These are phyloP conservation scores for Ctenochaetus hawaiiensis DNA, from an alignment of 2,797 vertebrate genomes.

Conservation along the genomic window DNA sequence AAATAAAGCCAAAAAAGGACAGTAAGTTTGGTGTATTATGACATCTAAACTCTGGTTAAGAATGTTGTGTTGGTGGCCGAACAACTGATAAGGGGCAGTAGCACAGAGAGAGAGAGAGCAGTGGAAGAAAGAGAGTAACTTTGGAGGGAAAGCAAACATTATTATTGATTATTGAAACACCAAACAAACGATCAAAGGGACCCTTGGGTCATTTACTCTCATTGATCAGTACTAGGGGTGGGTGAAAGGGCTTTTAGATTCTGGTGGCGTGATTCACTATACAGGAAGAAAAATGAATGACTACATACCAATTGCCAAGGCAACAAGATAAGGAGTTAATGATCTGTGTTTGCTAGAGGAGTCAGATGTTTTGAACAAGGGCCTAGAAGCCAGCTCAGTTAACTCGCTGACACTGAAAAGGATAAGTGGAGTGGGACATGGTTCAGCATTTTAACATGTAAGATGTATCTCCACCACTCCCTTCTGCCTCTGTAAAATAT, in stretches of 20 bases:
- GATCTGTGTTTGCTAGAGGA: slow-evolving; percentile 71
- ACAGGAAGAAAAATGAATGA: slow-evolving; percentile 67
- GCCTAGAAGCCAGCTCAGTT: slow-evolving; percentile 33
- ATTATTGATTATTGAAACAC: slow-evolving; percentile 66
- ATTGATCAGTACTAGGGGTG: slow-evolving; percentile 65
- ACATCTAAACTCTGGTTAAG: slow-evolving; percentile 25
- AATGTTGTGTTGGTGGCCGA: slow-evolving; percentile 19
- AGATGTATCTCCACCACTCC: slow-evolving; percentile 49
- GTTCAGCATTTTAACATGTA: slow-evolving; percentile 38
- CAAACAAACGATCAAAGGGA: slow-evolving; percentile 71
- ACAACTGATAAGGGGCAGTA: slow-evolving; percentile 22
- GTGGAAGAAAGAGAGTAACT: slow-evolving; percentile 18
- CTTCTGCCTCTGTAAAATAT: slow-evolving; percentile 72
- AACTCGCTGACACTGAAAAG: slow-evolving; percentile 36
- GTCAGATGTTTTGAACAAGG: slow-evolving; percentile 59
- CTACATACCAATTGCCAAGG: slow-evolving; percentile 55
- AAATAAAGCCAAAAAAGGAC: background rate
- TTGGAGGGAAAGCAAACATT: slow-evolving; percentile 56
- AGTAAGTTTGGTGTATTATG: slow-evolving; percentile 1
- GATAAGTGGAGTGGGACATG: slow-evolving; percentile 40
- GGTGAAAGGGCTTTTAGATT: slow-evolving; percentile 72
- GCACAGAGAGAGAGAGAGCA: slow-evolving; percentile 8
- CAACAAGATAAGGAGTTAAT: slow-evolving; percentile 81
- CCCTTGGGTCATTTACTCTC: slow-evolving; percentile 69
- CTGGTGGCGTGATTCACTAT: slow-evolving; percentile 68